These are phyloP conservation scores for Drepana falcataria DNA, from an alignment of 2,888 invertebrate species.

Conservation along the genomic window DNA sequence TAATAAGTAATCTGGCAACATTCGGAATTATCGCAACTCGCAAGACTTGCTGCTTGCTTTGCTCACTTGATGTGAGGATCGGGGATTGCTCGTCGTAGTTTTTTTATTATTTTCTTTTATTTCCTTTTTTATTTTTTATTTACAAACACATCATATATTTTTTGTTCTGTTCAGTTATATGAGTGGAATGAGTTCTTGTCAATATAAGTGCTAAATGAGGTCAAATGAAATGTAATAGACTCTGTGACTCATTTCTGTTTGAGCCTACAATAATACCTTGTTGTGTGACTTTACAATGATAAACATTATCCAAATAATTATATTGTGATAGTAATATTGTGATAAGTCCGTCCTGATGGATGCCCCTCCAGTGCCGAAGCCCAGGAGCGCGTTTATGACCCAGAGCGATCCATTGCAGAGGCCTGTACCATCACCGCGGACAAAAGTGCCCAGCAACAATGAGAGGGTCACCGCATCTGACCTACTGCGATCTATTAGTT, in stretches of 20 bases:
- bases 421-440: conserved; percentile 77
- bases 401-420: conserved; percentile 50
- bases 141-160: not conserved
- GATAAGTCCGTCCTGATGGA: conserved; percentile 42
- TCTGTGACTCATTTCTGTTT: conserved; percentile 21
- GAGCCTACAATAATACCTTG: conserved; percentile 12
- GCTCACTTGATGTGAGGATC: too few relatives aligned
- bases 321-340: conserved; percentile 19
- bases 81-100: too few relatives aligned
- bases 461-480: conserved; percentile 61
- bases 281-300: conserved; percentile 14
- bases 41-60: too few relatives aligned
- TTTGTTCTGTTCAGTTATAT: not conserved
- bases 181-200: too few relatives aligned
- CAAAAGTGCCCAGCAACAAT: conserved; percentile 40
- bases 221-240: not conserved
- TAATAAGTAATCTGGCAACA: too few relatives aligned
- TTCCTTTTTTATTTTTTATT: not conserved
- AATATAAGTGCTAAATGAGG: not conserved
- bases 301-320: conserved; percentile 37
- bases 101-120: too few relatives aligned
- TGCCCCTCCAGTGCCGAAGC: conserved; percentile 66
- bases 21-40: too few relatives aligned
- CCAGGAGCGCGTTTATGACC: conserved; percentile 42
- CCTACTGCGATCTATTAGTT: conserved; percentile 69